A percentile compares a stretch with the other conserved stretches of the same genome.
Evolutionary conservation across 2,888 invertebrate genomes (phyloP).

Genomic region (Auanema sp.): DNA sequence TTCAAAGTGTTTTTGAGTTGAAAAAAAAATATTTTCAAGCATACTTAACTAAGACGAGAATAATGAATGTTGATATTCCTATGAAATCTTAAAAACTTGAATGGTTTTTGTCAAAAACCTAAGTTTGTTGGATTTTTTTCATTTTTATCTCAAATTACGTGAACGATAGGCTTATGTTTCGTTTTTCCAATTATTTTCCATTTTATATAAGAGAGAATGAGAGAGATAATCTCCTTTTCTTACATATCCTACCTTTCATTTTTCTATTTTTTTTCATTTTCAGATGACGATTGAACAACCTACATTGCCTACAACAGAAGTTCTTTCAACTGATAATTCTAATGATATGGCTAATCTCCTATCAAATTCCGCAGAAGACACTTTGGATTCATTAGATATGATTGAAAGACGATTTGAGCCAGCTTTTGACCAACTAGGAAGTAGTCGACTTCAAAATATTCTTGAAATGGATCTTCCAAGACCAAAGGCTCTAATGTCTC

Average conservation of each 20-base stretch:
- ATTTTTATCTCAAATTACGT: no score
- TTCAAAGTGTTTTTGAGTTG: no score
- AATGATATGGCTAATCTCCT: slow-evolving; percentile 9
- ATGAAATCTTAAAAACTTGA: no score
- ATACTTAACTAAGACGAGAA: no score
- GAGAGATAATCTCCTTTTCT: no score
- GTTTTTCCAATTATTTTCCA: no score
- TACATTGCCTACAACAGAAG: not conserved
- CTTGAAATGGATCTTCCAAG: slow-evolving; percentile 64
- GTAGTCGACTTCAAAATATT: slow-evolving; percentile 57
- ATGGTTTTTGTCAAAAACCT: no score
- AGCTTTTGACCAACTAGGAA: slow-evolving; percentile 56
- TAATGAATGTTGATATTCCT: no score
- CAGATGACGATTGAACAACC: slow-evolving; percentile 23
- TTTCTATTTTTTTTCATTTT: slow-evolving; percentile 5
- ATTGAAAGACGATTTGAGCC: slow-evolving; percentile 55
- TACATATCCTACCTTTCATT: not conserved
- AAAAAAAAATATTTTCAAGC: no score
- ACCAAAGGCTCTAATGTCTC: slow-evolving; percentile 59
- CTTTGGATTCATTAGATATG: slow-evolving; percentile 37
- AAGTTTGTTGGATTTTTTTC: no score
- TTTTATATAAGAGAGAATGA: no score
- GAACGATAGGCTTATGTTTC: no score
- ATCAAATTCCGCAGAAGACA: slow-evolving; percentile 7
- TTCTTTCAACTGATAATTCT: not conserved